Percentiles rank a stretch among this genome's conserved stretches.
These are phyloP conservation scores for Acleris laterana DNA, from an alignment of 2,888 invertebrate genomes.

Conservation along the genomic window DNA sequence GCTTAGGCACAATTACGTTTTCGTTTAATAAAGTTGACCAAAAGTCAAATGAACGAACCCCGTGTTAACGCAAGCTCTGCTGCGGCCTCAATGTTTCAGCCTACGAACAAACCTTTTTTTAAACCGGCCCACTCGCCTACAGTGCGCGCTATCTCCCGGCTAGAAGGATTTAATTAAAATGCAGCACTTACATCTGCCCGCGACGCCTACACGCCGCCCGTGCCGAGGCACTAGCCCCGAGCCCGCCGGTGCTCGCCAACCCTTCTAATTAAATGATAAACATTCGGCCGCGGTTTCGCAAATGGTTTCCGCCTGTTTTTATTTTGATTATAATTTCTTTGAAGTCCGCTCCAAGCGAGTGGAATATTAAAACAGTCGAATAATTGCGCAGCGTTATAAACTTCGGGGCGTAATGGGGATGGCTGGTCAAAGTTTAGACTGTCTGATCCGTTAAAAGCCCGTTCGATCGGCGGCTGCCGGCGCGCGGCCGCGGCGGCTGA, in stretches of 20 bases:
- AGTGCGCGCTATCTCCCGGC: constrained; percentile 51
- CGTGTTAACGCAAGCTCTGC: constrained; percentile 44
- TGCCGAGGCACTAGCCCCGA: constrained; percentile 12
- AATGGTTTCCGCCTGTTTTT: constrained; percentile 46
- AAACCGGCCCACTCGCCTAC: constrained; percentile 49
- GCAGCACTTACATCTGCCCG: constrained; percentile 55
- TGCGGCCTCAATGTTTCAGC: constrained; percentile 55
- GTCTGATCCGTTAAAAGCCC: constrained; percentile 69
- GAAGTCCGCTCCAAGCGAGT: constrained; percentile 45
- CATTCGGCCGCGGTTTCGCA: constrained; percentile 44
- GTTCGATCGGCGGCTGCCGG: constrained; percentile 42
- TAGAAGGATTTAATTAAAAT: constrained; percentile 72
- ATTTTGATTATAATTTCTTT: constrained; percentile 50
- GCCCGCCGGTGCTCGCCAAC: constrained; percentile 38
- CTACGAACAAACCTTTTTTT: constrained; percentile 48
- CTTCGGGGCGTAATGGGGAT: constrained; percentile 41
- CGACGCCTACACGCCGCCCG: constrained; percentile 23
- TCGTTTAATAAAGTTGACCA: too few species aligned
- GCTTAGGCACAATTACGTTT: too few species aligned
- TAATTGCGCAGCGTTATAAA: constrained; percentile 45
- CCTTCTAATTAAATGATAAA: constrained; percentile 65
- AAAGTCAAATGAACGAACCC: too few species aligned
- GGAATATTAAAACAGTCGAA: constrained; percentile 44
- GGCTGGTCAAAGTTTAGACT: constrained; percentile 52
- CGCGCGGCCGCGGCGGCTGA: constrained; percentile 44